Percentiles rank a stretch among this genome's conserved stretches.
These are phyloP conservation scores for Pelusios castaneus DNA, from an alignment of 2,113 vertebrate species.

Conservation along the genomic window DNA sequence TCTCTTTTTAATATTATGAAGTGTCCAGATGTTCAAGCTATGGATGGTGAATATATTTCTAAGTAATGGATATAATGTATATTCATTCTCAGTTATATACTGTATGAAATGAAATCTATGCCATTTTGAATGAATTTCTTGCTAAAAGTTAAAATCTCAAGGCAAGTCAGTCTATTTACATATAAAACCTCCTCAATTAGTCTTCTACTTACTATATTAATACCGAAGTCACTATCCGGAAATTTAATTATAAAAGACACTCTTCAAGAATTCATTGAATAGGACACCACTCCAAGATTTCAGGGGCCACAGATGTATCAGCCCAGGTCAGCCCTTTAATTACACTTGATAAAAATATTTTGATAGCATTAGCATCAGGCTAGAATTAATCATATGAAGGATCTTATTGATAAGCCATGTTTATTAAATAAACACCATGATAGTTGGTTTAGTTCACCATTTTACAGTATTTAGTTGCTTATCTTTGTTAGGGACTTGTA, in stretches of 20 bases:
- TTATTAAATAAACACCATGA: neutral
- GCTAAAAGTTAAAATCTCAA: neutral
- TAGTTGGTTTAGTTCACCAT: neutral
- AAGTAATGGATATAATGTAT: neutral
- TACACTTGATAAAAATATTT: neutral
- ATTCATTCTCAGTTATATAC: neutral
- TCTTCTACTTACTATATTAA: neutral
- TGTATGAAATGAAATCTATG: neutral
- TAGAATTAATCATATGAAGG: neutral
- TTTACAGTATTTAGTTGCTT: neutral
- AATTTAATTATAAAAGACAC: neutral
- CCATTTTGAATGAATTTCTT: neutral
- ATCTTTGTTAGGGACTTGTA: neutral
- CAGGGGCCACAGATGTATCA: neutral
- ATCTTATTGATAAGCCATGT: neutral
- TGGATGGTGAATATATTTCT: neutral
- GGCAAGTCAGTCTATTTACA: neutral
- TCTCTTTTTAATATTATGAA: neutral
- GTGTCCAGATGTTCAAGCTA: neutral
- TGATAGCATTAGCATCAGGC: fast-evolving
- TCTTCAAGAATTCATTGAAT: neutral
- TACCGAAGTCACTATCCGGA: neutral
- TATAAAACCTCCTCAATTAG: neutral
- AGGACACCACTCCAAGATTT: neutral
- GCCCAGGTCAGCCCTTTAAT: neutral